Conservation (phyloP, 2,888 invertebrate species). For the Hylaea fasciaria region DNA sequence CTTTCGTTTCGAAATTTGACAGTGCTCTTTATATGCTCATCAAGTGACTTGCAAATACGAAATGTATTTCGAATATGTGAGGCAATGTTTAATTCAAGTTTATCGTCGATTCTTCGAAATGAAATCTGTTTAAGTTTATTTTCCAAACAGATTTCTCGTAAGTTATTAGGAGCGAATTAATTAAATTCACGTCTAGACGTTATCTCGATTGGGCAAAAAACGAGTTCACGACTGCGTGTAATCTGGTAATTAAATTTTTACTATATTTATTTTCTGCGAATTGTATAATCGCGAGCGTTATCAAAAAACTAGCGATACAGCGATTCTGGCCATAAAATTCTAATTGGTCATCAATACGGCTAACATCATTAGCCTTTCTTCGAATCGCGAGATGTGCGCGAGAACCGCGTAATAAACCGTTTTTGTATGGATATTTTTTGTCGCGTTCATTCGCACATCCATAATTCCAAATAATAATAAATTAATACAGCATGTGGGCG, state of each 20-base stretch:
- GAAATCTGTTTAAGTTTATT: neutral
- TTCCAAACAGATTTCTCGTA: slow-evolving; percentile 6
- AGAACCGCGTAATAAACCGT: slow-evolving; percentile 25
- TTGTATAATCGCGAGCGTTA: slow-evolving; percentile 31
- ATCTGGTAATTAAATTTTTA: slow-evolving; percentile 27
- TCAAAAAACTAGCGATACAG: slow-evolving; percentile 30
- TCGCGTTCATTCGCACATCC: slow-evolving; percentile 26
- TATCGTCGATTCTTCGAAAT: neutral
- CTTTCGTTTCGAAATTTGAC: slow-evolving; percentile 10
- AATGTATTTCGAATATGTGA: neutral
- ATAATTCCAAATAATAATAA: slow-evolving; percentile 20
- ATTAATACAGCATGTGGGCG: slow-evolving; percentile 18
- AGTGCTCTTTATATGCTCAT: neutral
- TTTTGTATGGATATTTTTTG: slow-evolving; percentile 36
- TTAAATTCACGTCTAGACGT: slow-evolving; percentile 29
- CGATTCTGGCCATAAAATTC: slow-evolving; percentile 47
- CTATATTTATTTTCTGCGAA: slow-evolving; percentile 43
- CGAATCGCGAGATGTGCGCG: slow-evolving; percentile 37
- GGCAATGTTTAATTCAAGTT: slow-evolving; percentile 2
- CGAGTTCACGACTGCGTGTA: slow-evolving; percentile 35
- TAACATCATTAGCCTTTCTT: slow-evolving; percentile 50
- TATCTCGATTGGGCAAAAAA: slow-evolving; percentile 35
- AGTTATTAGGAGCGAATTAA: slow-evolving; percentile 24
- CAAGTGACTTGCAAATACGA: slow-evolving; percentile 16
- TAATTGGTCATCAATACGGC: slow-evolving; percentile 54